phyloP scores from a whole-genome alignment of 2,113 vertebrate genomes.

The Corythoichthys intestinalis region DNA sequence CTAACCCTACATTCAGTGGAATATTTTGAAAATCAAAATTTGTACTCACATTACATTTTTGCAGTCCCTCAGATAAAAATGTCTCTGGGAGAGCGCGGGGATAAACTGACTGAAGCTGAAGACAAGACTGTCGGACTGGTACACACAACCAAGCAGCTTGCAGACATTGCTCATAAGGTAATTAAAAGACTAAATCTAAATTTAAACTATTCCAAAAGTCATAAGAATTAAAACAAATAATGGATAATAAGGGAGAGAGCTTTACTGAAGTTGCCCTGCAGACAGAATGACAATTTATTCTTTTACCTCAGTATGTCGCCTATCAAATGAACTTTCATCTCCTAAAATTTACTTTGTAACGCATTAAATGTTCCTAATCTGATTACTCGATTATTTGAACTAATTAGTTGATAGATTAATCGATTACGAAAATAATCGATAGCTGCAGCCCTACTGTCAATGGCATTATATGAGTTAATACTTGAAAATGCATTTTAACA shows the following conservation, averaged over 20 bases:
- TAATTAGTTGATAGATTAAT: too few relatives aligned
- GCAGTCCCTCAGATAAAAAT: slow-evolving; percentile 85
- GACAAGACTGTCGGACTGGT: slow-evolving; percentile 84
- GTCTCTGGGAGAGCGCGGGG: slow-evolving; percentile 84
- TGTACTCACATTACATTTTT: slow-evolving; percentile 9
- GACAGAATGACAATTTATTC: too few relatives aligned
- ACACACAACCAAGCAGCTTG: slow-evolving; percentile 85
- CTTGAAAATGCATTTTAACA: too few relatives aligned
- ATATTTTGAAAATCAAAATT: neutral
- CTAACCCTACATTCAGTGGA: neutral
- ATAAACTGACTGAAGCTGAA: slow-evolving; percentile 80
- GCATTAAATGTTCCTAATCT: too few relatives aligned
- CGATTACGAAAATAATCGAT: too few relatives aligned
- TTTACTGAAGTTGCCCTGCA: neutral
- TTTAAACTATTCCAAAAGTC: neutral
- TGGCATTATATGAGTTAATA: too few relatives aligned
- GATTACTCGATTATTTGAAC: too few relatives aligned
- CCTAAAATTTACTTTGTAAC: too few relatives aligned
- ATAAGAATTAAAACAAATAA: too few relatives aligned
- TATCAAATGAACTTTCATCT: too few relatives aligned
- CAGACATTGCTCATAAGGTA: slow-evolving; percentile 89
- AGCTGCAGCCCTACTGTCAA: too few relatives aligned
- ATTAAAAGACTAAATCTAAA: neutral
- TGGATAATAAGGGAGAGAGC: neutral
- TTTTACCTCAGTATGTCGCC: too few relatives aligned